Percentiles rank a stretch among this genome's conserved stretches.
Evolutionary conservation across 2,888 invertebrate genomes (phyloP).

Genomic region (Drosophila neotestacea): DNA sequence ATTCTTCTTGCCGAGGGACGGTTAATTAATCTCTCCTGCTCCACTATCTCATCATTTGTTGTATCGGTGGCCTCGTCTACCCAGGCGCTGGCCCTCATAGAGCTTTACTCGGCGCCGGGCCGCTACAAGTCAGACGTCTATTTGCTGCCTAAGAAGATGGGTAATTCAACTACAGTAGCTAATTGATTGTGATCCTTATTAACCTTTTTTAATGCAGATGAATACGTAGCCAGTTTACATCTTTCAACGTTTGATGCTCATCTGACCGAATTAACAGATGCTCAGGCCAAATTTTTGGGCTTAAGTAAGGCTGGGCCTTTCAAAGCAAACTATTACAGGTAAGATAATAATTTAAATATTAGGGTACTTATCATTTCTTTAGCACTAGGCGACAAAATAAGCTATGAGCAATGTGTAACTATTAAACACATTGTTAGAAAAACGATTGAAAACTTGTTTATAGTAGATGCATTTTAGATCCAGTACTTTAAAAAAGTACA

Average conservation of each 20-base stretch:
- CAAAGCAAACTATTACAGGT: conserved; percentile 99
- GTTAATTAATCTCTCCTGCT: conserved; percentile 97
- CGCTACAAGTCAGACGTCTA: conserved; percentile 98
- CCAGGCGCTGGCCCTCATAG: conserved; percentile 97
- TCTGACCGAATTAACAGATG: conserved; percentile 96
- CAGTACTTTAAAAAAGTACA: too few species aligned
- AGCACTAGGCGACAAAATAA: too few species aligned
- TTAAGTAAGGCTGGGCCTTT: conserved; percentile 98
- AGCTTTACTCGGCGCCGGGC: conserved; percentile 95
- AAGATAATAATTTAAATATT: conserved; percentile 40
- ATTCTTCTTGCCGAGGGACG: conserved; percentile 97
- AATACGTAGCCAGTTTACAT: conserved; percentile 98
- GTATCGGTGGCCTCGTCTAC: conserved; percentile 98
- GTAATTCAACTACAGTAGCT: conserved; percentile 84
- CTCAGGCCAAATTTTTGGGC: conserved; percentile 98
- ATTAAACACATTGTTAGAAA: too few species aligned
- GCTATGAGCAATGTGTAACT: too few species aligned
- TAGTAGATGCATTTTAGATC: too few species aligned
- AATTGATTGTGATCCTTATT: background rate
- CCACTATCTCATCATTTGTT: conserved; percentile 97
- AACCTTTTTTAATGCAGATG: conserved; percentile 88
- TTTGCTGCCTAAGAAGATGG: conserved; percentile 98
- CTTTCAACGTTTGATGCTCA: conserved; percentile 98
- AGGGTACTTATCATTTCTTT: too few species aligned
- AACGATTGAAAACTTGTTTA: too few species aligned